A percentile compares a stretch with the other conserved stretches of the same genome.
These are phyloP conservation scores for Numida meleagris DNA, from an alignment of 2,113 vertebrate species.

Conservation along the genomic window DNA sequence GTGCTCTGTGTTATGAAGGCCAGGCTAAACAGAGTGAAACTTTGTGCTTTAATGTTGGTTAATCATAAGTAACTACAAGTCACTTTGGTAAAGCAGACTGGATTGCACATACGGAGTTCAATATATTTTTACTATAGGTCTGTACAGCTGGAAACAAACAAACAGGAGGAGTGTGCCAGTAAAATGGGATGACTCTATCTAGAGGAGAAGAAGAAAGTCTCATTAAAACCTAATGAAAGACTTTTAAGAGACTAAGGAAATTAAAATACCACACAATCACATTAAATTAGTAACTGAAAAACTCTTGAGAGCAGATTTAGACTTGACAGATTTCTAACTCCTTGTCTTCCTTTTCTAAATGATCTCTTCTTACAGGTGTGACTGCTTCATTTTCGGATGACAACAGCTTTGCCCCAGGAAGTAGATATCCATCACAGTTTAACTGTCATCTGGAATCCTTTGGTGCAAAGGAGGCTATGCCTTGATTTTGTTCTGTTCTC, in stretches of 20 bases:
- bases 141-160: not conserved
- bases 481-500: not conserved
- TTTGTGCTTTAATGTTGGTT: not conserved
- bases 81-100: not conserved
- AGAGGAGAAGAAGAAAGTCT: not conserved
- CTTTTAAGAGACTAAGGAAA: conserved; percentile 3
- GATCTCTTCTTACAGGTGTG: not conserved
- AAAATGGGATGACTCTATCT: not conserved
- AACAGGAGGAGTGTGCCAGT: not conserved
- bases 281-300: not conserved
- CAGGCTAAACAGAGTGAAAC: not conserved
- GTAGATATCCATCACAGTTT: not conserved
- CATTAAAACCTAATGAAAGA: conserved; percentile 37
- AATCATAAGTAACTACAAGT: not conserved
- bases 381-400: not conserved
- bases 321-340: not conserved
- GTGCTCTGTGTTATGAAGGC: not conserved
- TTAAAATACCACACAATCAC: not conserved
- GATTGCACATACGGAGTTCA: not conserved
- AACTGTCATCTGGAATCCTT: not conserved
- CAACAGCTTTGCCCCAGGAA: not conserved
- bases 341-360: not conserved
- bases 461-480: not conserved
- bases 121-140: not conserved
- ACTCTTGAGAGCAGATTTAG: not conserved